Base-by-base conservation (phyloP, 2,797 vertebrate genomes). In the Neosilurus mollespiculum region DNA sequence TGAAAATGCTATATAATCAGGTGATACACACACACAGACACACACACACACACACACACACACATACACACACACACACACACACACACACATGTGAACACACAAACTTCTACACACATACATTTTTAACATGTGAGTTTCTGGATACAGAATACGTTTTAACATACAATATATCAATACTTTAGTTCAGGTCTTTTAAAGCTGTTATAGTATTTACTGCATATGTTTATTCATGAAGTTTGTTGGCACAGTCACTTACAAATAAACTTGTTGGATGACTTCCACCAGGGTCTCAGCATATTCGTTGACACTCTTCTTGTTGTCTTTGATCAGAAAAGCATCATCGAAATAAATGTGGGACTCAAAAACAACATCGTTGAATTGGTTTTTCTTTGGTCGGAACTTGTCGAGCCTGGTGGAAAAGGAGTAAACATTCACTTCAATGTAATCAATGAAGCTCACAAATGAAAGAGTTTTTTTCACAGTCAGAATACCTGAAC, bases 341-440 rank as follows among this genome's bases (percentile, higher is more conserved):
- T 96, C 95, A 1, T 95, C 94, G 0, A 96, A 92, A 76, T 86
- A 95, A 88, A 95, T 92, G 87, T 95, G 95, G 82, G 89, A 89
- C 81, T 95, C 94, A 89, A 95, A 96, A 86, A 94, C 91, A 86
- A 95, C 95, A 70, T 90, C 89, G 49, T 94, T 94, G 2, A 90
- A 93, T 71, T 94, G 93, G 0, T 92, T 87, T 72, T 93, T 91
- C 58, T 93, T 93, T 54, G 94, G 93, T 83, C 94, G 87, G 84
- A 94, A 95, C n/a, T 93, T 92, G 89, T 96, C 94, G 88, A 96
- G 69, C 88, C 95, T 95, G 83, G 84, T 90, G 88, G 61, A 84
- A 20, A 79, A 26, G 2, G 22, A 43, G 15, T 43, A 51, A 37
- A 58, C 7, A 58, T 81, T 66, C 0, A 80, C 72, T 64, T 73